Evolutionary conservation across 2,797 vertebrate genomes (phyloP), one percentile per base, ranked within the genome.

Genomic region (Gobionotothen gibberifrons): DNA sequence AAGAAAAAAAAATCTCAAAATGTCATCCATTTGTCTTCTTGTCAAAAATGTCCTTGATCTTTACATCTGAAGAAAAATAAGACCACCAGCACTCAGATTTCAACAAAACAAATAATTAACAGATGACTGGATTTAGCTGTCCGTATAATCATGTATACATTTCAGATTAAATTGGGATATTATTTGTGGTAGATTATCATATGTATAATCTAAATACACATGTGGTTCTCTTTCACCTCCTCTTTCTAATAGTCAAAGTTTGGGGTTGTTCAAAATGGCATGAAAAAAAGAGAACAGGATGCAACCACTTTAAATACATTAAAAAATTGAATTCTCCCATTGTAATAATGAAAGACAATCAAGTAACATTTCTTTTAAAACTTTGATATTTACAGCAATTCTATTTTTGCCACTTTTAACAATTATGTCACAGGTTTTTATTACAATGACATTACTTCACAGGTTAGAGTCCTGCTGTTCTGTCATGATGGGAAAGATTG

Each of bases 321-420:
- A 92, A 87, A 92, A 75, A 88, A 85, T 67, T 84, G 61, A 88
- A 89, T 85, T 64, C 85, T 85, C 73, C 82, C 77, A 83, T 85
- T 72, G 74, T 84, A 86, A 87, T 89, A 79, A 90, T 87, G 87
- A 87, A 86, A 87, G 83, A 90, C 76, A 81, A 81, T 86, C 83
- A 87, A 81, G 54, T 85, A 89, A 90, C 69, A 75, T 78, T 85
- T 76, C 72, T 79, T 87, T 91, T 87, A 79, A 87, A 90, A 86
- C 72, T 81, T 84, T 90, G 79, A 80, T 92, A 94, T 94, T 91
- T 93, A 94, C 92, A 94, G 82, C 66, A 91, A 85, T 87, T 89
- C 83, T 91, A 87, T 78, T 81, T 81, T 88, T 89, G 76, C 78
- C 85, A 91, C 78, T 87, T 88, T 83, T 51, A 88, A 88, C 87